Percentiles rank a stretch among this genome's conserved stretches.
These are phyloP conservation scores for Chironomus tepperi DNA, from an alignment of 1,140 invertebrate genomes.

Conservation along the genomic window DNA sequence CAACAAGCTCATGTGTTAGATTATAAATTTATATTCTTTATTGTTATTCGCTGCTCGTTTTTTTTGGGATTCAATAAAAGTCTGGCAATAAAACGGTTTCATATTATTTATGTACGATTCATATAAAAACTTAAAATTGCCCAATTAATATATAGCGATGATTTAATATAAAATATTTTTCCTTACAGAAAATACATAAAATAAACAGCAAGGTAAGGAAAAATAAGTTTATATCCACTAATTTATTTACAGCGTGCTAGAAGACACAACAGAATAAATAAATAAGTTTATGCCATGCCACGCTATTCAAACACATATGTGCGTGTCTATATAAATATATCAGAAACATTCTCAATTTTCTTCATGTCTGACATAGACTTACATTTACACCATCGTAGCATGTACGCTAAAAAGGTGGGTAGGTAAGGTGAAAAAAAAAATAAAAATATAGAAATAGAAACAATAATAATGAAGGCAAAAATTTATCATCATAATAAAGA, in stretches of 20 bases:
- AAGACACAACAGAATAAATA: not conserved
- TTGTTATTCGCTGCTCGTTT: too few species aligned
- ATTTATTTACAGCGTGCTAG: too few species aligned
- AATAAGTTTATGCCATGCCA: not conserved
- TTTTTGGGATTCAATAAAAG: too few species aligned
- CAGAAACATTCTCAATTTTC: not conserved
- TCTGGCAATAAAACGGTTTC: constrained; percentile 1
- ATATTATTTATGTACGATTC: not conserved
- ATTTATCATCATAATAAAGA: not conserved
- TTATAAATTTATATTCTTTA: too few species aligned
- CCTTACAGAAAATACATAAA: too few species aligned
- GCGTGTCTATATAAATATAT: not conserved
- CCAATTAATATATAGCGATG: not conserved
- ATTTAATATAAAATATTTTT: not conserved
- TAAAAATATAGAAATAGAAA: not conserved
- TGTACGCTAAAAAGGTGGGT: too few species aligned
- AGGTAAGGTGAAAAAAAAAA: not conserved
- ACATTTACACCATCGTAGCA: too few species aligned
- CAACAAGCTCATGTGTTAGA: too few species aligned
- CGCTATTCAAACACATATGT: not conserved
- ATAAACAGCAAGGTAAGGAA: too few species aligned
- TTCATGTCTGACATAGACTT: not conserved
- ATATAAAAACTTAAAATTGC: not conserved
- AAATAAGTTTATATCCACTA: too few species aligned
- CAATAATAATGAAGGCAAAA: not conserved